Conservation (phyloP, 2,888 invertebrate species). For the Hymenopus coronatus region DNA sequence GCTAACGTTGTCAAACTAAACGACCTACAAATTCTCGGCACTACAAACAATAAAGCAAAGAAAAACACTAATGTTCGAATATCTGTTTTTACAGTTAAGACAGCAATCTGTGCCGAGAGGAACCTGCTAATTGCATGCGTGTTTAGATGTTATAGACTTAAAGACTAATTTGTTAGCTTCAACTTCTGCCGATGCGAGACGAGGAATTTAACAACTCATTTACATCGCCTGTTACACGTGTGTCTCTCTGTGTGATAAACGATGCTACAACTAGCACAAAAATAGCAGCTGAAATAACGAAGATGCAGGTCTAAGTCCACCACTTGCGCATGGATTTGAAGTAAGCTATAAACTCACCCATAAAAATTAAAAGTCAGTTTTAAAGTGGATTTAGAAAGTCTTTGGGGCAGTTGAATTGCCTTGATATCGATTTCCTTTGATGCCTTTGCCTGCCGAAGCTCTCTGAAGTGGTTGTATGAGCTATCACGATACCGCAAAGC, state of each 20-base stretch:
- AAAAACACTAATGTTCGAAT: too few relatives aligned
- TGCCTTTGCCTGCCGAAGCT: not conserved
- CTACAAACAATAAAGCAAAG: too few relatives aligned
- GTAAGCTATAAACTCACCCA: not conserved
- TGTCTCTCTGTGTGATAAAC: not conserved
- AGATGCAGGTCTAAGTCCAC: not conserved
- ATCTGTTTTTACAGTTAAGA: too few relatives aligned
- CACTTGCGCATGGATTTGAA: not conserved
- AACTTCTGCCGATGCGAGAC: not conserved
- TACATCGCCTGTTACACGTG: not conserved
- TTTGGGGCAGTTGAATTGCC: not conserved
- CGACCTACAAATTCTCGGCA: too few relatives aligned
- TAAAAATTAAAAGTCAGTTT: not conserved
- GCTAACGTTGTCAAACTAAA: too few relatives aligned
- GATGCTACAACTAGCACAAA: not conserved
- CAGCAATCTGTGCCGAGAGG: too few relatives aligned
- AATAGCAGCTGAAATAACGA: not conserved
- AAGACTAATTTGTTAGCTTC: not conserved
- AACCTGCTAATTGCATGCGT: not conserved
- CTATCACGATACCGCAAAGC: not conserved
- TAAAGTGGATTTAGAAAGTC: not conserved
- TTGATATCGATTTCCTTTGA: not conserved
- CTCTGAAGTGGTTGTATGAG: not conserved
- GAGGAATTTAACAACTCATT: not conserved
- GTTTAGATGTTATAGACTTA: not conserved